These are phyloP conservation scores for Natator depressus DNA, from an alignment of 2,113 vertebrate genomes.

Conservation along the genomic window DNA sequence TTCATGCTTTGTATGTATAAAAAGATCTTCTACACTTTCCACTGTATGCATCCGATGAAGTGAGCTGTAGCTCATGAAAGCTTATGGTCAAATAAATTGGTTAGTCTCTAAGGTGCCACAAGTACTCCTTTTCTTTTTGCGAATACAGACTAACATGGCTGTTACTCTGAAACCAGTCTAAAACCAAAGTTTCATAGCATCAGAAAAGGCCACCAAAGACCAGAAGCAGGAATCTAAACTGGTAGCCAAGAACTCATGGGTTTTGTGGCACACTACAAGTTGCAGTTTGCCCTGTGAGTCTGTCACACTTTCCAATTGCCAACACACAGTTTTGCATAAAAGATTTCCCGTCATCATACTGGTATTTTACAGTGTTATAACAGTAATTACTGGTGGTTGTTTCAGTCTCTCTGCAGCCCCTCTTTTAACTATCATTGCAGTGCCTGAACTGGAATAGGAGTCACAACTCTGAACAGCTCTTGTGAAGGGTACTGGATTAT, in stretches of 20 bases:
- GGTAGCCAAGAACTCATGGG: background rate
- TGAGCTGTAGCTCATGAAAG: too few species aligned
- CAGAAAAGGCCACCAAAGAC: background rate
- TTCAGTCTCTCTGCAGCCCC: background rate
- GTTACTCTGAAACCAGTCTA: background rate
- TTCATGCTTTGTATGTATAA: too few species aligned
- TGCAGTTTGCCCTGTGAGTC: background rate
- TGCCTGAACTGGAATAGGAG: background rate
- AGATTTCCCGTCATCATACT: background rate
- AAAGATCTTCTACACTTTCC: too few species aligned
- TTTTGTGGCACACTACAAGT: background rate
- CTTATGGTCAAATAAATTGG: too few species aligned
- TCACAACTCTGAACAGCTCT: background rate
- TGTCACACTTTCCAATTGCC: background rate
- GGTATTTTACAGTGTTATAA: background rate
- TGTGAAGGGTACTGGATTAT: background rate
- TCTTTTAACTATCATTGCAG: background rate
- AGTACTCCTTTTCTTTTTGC: too few species aligned
- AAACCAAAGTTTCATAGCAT: background rate
- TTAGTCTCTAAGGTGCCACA: too few species aligned
- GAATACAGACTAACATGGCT: too few species aligned
- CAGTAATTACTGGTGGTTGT: background rate
- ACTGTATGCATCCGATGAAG: too few species aligned
- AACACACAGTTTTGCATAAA: background rate
- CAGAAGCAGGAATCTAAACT: background rate